Conservation (phyloP, 2,888 invertebrate species). For the Gymnoscelis rufifasciata region DNA sequence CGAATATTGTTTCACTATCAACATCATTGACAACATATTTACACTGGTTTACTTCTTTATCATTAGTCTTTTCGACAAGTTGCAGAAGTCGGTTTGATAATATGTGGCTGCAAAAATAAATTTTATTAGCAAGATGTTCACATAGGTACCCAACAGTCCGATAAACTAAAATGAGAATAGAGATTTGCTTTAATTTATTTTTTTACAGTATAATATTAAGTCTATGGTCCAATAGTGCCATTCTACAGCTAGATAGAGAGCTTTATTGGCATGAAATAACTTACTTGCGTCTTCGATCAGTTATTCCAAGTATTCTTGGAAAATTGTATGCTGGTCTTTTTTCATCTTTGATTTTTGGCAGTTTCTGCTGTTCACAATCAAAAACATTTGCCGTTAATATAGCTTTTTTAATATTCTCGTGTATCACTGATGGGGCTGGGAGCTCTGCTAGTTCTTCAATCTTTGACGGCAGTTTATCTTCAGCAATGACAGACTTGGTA, state of each 20-base stretch:
- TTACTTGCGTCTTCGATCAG: constrained; percentile 84
- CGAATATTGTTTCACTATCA: constrained; percentile 76
- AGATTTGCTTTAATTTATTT: too few species aligned
- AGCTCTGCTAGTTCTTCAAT: constrained; percentile 74
- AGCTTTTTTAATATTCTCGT: constrained; percentile 81
- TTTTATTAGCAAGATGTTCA: too few species aligned
- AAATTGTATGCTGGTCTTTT: constrained; percentile 84
- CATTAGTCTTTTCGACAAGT: constrained; percentile 82
- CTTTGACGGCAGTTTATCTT: constrained; percentile 80
- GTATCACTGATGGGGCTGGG: constrained; percentile 70
- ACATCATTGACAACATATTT: constrained; percentile 81
- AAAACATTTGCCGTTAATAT: constrained; percentile 83
- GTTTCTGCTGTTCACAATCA: constrained; percentile 88
- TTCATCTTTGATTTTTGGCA: constrained; percentile 85
- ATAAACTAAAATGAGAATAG: too few species aligned
- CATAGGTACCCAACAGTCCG: too few species aligned
- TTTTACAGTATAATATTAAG: too few species aligned
- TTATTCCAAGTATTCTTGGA: constrained; percentile 86
- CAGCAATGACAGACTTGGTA: constrained; percentile 85
- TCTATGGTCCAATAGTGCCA: too few species aligned
- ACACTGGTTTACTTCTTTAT: constrained; percentile 71
- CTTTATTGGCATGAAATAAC: constrained; percentile 23
- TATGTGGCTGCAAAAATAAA: constrained; percentile 77
- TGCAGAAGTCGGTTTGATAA: constrained; percentile 82
- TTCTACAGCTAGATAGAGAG: too few species aligned